These are phyloP conservation scores for Rhinolophus sinicus DNA, from an alignment of 2,113 vertebrate species.

Conservation along the genomic window DNA sequence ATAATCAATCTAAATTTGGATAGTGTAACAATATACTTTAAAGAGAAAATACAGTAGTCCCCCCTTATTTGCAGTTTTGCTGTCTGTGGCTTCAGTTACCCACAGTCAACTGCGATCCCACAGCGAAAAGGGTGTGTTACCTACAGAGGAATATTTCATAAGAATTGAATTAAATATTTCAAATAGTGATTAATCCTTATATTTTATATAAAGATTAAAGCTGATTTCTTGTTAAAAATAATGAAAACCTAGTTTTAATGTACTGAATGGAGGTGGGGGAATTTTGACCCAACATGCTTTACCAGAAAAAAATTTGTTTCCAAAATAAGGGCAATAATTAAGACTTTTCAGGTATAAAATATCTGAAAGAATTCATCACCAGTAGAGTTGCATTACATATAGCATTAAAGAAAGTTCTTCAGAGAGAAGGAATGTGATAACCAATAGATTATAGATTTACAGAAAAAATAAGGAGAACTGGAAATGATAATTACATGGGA, in stretches of 20 bases:
- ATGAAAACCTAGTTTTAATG: not conserved
- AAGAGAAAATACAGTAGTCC: not conserved
- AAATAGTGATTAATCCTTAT: no score
- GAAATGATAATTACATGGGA: not conserved
- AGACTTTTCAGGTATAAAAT: not conserved
- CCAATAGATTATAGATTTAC: not conserved
- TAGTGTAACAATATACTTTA: not conserved
- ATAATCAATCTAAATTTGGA: not conserved
- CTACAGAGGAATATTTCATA: not conserved
- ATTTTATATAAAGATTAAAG: not conserved
- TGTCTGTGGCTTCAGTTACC: not conserved
- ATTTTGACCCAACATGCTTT: not conserved
- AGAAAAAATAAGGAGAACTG: not conserved
- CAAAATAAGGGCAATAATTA: not conserved
- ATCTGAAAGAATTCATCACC: not conserved
- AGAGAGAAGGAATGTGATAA: not conserved
- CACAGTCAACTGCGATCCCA: not conserved
- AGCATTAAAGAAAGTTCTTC: not conserved
- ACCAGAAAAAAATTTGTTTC: not conserved
- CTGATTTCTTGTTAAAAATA: not conserved
- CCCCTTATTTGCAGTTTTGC: not conserved
- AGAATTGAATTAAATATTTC: no score
- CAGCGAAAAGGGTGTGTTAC: no score
- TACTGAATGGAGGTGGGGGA: not conserved
- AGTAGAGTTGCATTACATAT: not conserved